Base-by-base conservation (phyloP, 2,888 invertebrate genomes). In the Mimas tiliae region DNA sequence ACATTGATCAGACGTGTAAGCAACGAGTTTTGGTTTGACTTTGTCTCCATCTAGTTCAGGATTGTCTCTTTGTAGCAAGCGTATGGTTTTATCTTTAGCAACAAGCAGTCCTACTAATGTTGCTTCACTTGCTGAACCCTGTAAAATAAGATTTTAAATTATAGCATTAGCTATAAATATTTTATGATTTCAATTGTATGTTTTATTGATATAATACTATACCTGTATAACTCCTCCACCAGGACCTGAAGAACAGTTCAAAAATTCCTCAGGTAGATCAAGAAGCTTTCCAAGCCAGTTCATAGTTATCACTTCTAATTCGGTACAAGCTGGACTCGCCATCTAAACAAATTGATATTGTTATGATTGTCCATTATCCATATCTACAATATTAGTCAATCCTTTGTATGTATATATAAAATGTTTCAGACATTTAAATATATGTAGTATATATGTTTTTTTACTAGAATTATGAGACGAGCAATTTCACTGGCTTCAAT, bases 231-330 rank as follows among this genome's bases (percentile, higher is more conserved):
- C 95, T 53, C 98, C 98, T 52, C 98, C 98, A 0, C 98, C 98
- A 11, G 96, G 95, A 2, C 97, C 97, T 53, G 95, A 95, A 1
- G 95, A 95, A 74, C 95, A 95, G 79, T 97, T 96, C 6, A 98
- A 92, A 82, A 98, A 98, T 70, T 96, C 95, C 67, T 96, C 94
- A 0, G 99, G 98, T 9, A 99, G 91, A 51, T 95, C 95, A 14
- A 98, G 87, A 81, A 98, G 93, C 88, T 98, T 97, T 2, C 97
- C 98, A 55, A 99, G 89, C 98, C 98, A 99, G 85, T 99, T 97
- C 97, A 98, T 96, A 73, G 97, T 97, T 0, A 97, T 95, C 14
- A 98, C 97, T 91, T 98, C 98, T 34, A 99, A 94, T 88, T 99
- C 98, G 0, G 98, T 98, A 84, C 97, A 98, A 0, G 97, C 98